Evolutionary conservation across 37 sponge, comb jelly and placozoan genomes (phyloP).

Genomic region (Halisarca cf. caerulea): DNA sequence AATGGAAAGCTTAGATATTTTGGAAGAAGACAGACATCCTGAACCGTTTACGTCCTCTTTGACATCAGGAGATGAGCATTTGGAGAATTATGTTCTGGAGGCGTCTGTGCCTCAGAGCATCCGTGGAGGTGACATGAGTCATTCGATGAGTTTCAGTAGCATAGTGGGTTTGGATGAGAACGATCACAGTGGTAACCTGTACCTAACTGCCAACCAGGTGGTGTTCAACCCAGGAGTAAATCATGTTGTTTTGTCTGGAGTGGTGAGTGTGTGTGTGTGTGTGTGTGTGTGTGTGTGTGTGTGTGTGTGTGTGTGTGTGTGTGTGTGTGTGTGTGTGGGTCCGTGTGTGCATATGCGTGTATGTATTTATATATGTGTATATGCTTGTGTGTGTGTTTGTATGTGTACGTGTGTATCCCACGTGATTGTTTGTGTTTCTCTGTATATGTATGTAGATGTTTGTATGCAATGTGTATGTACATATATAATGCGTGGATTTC

Average conservation of each 20-base stretch:
- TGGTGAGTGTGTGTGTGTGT: conserved; percentile 21
- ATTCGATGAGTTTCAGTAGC: background rate
- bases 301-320: too few species aligned
- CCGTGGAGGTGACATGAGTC: background rate
- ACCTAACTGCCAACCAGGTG: background rate
- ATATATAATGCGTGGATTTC: too few species aligned
- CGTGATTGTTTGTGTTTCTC: too few species aligned
- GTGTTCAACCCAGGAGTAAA: conserved; percentile 12
- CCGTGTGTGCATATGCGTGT: too few species aligned
- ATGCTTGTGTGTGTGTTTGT: too few species aligned
- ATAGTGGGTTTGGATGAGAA: background rate
- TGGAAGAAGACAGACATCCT: background rate
- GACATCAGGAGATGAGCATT: background rate
- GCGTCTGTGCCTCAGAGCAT: background rate
- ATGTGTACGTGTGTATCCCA: too few species aligned
- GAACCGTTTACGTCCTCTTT: background rate
- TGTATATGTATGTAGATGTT: too few species aligned
- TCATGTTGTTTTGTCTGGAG: background rate
- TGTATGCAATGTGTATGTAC: too few species aligned
- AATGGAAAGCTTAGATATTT: conserved; percentile 3
- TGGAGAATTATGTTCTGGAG: conserved; percentile 9
- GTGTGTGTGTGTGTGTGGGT: too few species aligned
- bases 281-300: too few species aligned
- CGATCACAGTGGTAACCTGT: background rate
- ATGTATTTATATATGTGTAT: too few species aligned